Evolutionary conservation across 2,888 invertebrate genomes (phyloP).

Genomic region (Volucella zonaria): DNA sequence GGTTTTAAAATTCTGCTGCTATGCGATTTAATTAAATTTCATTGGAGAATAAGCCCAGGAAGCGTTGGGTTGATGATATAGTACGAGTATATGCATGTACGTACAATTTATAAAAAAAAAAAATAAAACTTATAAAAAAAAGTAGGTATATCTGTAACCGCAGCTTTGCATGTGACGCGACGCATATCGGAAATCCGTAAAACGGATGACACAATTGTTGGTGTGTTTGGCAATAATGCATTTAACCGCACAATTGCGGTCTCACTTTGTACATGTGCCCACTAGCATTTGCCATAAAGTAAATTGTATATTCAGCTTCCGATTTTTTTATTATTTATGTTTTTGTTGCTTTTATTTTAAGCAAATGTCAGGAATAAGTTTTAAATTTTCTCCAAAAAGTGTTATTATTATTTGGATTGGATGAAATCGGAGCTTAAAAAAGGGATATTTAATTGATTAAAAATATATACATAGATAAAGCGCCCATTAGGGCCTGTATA

Average conservation of each 20-base stretch:
- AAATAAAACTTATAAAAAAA: constrained; percentile 2
- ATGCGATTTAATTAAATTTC: constrained; percentile 46
- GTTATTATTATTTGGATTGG: constrained; percentile 24
- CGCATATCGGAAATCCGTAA: constrained; percentile 66
- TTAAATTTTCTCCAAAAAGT: constrained; percentile 15
- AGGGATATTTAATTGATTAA: constrained; percentile 14
- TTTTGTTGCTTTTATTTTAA: background rate
- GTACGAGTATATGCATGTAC: too few species aligned
- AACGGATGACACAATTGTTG: constrained; percentile 57
- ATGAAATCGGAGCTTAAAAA: background rate
- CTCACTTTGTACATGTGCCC: constrained; percentile 29
- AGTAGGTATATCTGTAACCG: constrained; percentile 27
- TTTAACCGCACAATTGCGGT: constrained; percentile 60
- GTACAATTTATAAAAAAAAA: background rate
- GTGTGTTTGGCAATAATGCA: constrained; percentile 66
- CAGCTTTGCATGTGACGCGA: constrained; percentile 59
- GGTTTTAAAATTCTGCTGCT: constrained; percentile 34
- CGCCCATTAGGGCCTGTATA: background rate
- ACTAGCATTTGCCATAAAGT: constrained; percentile 41
- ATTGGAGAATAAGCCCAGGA: background rate
- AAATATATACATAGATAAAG: background rate
- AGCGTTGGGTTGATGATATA: background rate
- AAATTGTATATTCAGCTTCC: constrained; percentile 24
- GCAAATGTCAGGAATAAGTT: background rate
- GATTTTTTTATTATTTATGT: constrained; percentile 15